Evolutionary conservation across 2,888 invertebrate genomes (phyloP).

Genomic region (Ditula angustiorana): DNA sequence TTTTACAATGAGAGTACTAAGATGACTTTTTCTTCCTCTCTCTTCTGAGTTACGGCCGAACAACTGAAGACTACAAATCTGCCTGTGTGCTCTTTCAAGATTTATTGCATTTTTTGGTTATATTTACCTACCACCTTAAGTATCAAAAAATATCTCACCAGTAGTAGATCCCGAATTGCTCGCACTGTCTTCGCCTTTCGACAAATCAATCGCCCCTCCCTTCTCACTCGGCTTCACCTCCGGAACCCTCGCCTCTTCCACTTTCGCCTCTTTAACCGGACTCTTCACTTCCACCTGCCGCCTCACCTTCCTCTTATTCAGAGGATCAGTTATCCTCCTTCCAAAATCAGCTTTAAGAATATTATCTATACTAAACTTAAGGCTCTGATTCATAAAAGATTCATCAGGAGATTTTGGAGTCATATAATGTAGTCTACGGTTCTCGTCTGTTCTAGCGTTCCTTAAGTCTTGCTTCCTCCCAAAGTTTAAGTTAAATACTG

Average conservation of each 20-base stretch:
- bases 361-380: conserved; percentile 95
- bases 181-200: conserved; percentile 76
- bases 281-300: conserved; percentile 65
- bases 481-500: conserved; percentile 69
- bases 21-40: no score
- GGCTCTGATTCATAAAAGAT: conserved; percentile 82
- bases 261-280: conserved; percentile 64
- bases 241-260: conserved; percentile 69
- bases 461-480: conserved; percentile 63
- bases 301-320: conserved; percentile 85
- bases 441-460: conserved; percentile 64
- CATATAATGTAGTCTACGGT: conserved; percentile 61
- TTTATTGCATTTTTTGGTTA: no score
- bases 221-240: conserved; percentile 74
- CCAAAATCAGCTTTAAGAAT: conserved; percentile 95
- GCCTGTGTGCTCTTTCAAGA: no score
- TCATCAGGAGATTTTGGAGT: conserved; percentile 74
- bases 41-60: no score
- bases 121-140: no score
- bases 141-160: conserved; percentile 65
- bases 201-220: conserved; percentile 73
- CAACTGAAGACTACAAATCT: no score
- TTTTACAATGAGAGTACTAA: no score
- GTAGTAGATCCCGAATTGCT: conserved; percentile 76
- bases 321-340: conserved; percentile 88